These are phyloP conservation scores for Sphaerophoria rueppellii DNA, from an alignment of 2,888 invertebrate genomes.

Conservation along the genomic window DNA sequence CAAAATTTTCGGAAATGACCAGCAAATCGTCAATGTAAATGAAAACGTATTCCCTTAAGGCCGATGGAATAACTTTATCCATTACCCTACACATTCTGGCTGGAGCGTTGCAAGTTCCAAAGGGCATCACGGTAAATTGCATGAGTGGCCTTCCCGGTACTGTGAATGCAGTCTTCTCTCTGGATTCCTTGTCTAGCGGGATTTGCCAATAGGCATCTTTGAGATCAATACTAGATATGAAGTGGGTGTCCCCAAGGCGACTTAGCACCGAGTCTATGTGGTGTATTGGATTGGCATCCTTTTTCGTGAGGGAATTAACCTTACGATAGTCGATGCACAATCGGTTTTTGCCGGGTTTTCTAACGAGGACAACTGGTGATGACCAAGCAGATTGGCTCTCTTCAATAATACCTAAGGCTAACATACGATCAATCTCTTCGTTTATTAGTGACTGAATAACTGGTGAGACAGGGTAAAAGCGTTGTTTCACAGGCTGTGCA, in stretches of 20 bases:
- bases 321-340: slow-evolving; percentile 76
- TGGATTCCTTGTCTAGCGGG: slow-evolving; percentile 41
- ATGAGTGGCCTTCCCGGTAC: slow-evolving; percentile 68
- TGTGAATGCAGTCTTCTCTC: slow-evolving; percentile 68
- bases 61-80: too few relatives aligned
- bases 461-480: slow-evolving; percentile 10
- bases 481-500: slow-evolving; percentile 58
- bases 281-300: slow-evolving; percentile 62
- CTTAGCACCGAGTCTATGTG: slow-evolving; percentile 73
- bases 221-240: slow-evolving; percentile 60
- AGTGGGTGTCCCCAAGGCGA: slow-evolving; percentile 21
- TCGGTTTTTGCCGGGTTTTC: slow-evolving; percentile 23
- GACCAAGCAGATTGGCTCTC: slow-evolving; percentile 48
- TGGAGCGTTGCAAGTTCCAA: slow-evolving; percentile 47
- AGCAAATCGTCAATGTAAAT: slow-evolving; percentile 23
- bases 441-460: slow-evolving; percentile 54
- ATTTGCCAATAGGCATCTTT: slow-evolving; percentile 61
- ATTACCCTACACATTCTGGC: too few relatives aligned
- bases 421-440: slow-evolving; percentile 76
- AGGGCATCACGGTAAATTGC: slow-evolving; percentile 62
- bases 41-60: too few relatives aligned
- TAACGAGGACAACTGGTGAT: too few relatives aligned
- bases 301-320: slow-evolving; percentile 75
- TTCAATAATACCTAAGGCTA: slow-evolving; percentile 75
- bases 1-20: slow-evolving; percentile 17